Evolutionary conservation across 2,797 vertebrate species (phyloP).

Genomic region (Florisuga fusca): DNA sequence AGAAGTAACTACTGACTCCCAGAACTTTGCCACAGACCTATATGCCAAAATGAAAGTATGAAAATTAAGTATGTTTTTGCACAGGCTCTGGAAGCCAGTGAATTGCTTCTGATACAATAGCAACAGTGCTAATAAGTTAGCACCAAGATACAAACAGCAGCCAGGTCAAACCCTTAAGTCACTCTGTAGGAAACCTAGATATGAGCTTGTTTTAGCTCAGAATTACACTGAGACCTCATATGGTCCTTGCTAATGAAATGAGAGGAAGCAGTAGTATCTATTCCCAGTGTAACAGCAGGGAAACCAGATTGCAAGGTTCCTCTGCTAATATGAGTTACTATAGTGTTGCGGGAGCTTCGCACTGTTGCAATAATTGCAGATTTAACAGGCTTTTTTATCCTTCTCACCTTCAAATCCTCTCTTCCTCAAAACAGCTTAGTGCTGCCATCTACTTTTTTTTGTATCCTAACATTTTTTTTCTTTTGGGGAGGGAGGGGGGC

Average conservation of each 20-base stretch:
- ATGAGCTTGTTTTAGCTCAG: conserved; percentile 48
- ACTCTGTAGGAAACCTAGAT: conserved; percentile 27
- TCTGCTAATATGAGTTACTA: conserved; percentile 58
- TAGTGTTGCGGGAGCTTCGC: conserved; percentile 28
- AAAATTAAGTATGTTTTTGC: not conserved
- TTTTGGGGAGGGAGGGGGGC: too few species aligned
- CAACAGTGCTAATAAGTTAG: not conserved
- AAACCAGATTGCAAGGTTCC: conserved; percentile 60
- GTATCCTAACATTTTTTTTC: not conserved
- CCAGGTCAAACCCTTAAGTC: conserved; percentile 49
- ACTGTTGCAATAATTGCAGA: conserved; percentile 58
- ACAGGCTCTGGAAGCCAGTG: not conserved
- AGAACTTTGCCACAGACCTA: not conserved
- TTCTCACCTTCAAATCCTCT: conserved; percentile 50
- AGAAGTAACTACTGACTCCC: not conserved
- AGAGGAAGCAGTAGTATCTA: conserved; percentile 38
- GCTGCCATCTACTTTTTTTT: conserved; percentile 60
- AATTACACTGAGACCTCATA: conserved; percentile 57
- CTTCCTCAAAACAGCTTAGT: conserved; percentile 48
- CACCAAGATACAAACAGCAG: not conserved
- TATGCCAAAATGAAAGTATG: not conserved
- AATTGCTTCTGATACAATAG: not conserved
- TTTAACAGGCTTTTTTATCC: conserved; percentile 58
- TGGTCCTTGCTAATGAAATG: conserved; percentile 56
- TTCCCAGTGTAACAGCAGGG: conserved; percentile 55